Percentiles rank a stretch among this genome's conserved stretches.
Evolutionary conservation across 2,797 vertebrate species (phyloP).

Genomic region (Caiman crocodilus): DNA sequence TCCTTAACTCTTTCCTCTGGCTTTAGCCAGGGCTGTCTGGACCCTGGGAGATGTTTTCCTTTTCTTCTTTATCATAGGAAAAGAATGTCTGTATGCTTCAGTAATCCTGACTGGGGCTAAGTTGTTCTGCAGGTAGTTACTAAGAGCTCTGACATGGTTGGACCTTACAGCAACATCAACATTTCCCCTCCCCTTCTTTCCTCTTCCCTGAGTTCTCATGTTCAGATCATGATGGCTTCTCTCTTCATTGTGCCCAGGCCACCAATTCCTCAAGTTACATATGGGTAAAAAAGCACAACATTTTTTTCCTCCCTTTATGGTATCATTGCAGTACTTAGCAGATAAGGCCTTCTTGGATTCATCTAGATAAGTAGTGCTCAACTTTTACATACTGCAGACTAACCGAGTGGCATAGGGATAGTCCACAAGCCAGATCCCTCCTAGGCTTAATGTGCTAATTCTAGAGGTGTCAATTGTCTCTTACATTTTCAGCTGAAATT

Average conservation of each 20-base stretch:
- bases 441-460: not conserved
- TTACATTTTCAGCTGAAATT: conserved; percentile 24
- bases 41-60: not conserved
- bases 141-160: not conserved
- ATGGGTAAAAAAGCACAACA: not conserved
- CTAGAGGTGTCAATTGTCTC: not conserved
- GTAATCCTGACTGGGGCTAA: rapidly evolving
- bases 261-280: not conserved
- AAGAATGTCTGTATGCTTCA: not conserved
- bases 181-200: not conserved
- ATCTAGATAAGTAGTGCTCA: not conserved
- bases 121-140: not conserved
- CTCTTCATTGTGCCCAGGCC: rapidly evolving
- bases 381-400: too few species aligned
- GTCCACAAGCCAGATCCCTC: too few species aligned
- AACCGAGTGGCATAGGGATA: too few species aligned
- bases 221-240: not conserved
- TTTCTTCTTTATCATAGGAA: not conserved
- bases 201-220: not conserved
- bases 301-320: not conserved
- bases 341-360: not conserved
- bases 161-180: not conserved
- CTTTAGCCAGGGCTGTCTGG: not conserved
- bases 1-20: not conserved
- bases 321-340: not conserved